Conservation (phyloP, 2,888 invertebrate genomes). For the Leptinotarsa peninsularis region DNA sequence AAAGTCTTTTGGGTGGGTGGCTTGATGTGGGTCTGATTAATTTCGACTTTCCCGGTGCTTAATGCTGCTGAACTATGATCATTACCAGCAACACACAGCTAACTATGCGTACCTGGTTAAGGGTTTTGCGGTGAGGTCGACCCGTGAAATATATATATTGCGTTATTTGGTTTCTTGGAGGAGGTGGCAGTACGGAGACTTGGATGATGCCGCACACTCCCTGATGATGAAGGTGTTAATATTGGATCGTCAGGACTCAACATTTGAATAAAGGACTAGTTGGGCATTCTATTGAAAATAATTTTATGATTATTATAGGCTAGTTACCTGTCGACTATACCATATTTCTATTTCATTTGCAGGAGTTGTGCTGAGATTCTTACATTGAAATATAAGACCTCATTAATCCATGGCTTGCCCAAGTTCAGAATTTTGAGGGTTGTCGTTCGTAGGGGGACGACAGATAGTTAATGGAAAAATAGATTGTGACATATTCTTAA, state of each 20-base stretch:
- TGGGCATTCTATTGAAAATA: too few relatives aligned
- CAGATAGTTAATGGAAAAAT: too few relatives aligned
- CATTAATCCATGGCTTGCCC: too few relatives aligned
- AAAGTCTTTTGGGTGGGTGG: constrained; percentile 44
- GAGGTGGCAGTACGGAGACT: neutral
- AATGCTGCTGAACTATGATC: constrained; percentile 59
- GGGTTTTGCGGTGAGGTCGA: constrained; percentile 28
- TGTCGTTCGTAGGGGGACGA: too few relatives aligned
- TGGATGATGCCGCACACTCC: neutral
- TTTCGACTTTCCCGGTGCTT: constrained; percentile 56
- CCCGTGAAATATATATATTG: constrained; percentile 11
- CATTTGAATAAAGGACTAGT: constrained; percentile 24
- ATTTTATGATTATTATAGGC: too few relatives aligned
- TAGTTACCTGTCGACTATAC: too few relatives aligned
- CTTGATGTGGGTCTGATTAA: constrained; percentile 60
- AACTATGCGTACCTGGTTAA: constrained; percentile 56
- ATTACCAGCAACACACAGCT: constrained; percentile 56
- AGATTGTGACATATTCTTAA: too few relatives aligned
- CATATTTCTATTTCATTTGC: too few relatives aligned
- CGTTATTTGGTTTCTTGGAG: constrained; percentile 21
- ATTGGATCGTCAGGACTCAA: neutral
- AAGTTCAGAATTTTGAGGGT: too few relatives aligned
- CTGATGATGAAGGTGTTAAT: too few relatives aligned
- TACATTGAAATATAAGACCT: too few relatives aligned
- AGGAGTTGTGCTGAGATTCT: too few relatives aligned